A percentile compares a stretch with the other conserved stretches of the same genome.
phyloP scores from a whole-genome alignment of 1,140 invertebrate genomes.

The silkworm (Bombyx mori) region DNA sequence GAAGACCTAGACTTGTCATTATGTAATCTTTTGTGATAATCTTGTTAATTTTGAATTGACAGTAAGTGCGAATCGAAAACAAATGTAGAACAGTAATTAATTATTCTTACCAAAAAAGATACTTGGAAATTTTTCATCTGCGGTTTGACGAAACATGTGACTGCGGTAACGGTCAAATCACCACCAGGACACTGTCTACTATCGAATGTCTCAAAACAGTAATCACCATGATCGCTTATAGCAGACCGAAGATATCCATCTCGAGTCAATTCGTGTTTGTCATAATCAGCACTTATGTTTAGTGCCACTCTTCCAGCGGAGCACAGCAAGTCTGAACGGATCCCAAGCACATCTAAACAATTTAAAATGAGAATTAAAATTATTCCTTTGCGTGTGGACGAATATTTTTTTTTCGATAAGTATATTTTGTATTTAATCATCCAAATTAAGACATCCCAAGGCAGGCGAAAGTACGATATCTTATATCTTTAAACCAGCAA shows the following conservation, averaged over 20 bases:
- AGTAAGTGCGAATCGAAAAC: no score
- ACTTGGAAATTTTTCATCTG: slow-evolving; percentile 35
- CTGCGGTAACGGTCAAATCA: slow-evolving; percentile 30
- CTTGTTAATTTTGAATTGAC: no score
- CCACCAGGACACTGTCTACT: slow-evolving; percentile 33
- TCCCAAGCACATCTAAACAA: slow-evolving; percentile 42
- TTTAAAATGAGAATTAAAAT: slow-evolving; percentile 7
- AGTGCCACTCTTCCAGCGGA: slow-evolving; percentile 28
- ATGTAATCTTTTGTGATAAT: no score
- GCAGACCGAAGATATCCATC: slow-evolving; percentile 28
- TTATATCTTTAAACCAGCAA: no score
- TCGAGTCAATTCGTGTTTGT: slow-evolving; percentile 29
- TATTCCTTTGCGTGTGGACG: neutral
- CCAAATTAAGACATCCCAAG: no score
- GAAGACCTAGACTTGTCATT: no score
- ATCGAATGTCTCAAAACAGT: slow-evolving; percentile 54
- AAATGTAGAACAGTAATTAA: neutral
- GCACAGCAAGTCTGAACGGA: slow-evolving; percentile 35
- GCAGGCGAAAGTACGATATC: no score
- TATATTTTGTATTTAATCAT: no score
- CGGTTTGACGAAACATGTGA: slow-evolving; percentile 42
- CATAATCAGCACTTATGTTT: slow-evolving; percentile 29
- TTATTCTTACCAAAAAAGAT: slow-evolving; percentile 48
- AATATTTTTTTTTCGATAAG: no score
- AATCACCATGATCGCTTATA: slow-evolving; percentile 22